These are phyloP conservation scores for Euthynnus affinis DNA, from an alignment of 2,797 vertebrate species.

Conservation along the genomic window DNA sequence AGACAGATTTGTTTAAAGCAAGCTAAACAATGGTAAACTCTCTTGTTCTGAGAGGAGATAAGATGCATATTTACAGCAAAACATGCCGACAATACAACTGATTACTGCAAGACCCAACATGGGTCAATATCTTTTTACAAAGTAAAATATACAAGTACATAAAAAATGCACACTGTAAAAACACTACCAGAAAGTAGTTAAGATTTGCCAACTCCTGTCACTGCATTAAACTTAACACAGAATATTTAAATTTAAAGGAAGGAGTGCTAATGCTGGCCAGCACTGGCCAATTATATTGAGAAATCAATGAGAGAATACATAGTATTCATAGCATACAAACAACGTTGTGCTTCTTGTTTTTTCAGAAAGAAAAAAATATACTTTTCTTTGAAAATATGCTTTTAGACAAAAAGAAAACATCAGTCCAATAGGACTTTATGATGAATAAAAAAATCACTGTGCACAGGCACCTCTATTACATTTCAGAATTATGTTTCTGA, in stretches of 20 bases:
- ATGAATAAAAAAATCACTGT: constrained; percentile 5
- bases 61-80: constrained; percentile 24
- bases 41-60: constrained; percentile 19
- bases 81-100: constrained; percentile 2
- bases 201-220: background rate
- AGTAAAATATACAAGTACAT: constrained; percentile 16
- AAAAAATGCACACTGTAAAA: background rate
- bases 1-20: constrained; percentile 24
- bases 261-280: background rate
- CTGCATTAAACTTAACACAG: background rate
- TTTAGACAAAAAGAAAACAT: background rate
- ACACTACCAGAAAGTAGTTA: constrained; percentile 9
- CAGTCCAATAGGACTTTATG: background rate
- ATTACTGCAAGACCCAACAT: constrained; percentile 42
- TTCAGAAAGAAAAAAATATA: background rate
- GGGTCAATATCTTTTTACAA: constrained; percentile 38
- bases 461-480: background rate
- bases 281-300: constrained; percentile 2
- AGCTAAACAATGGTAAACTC: constrained; percentile 20
- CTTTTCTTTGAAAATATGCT: constrained; percentile 14
- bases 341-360: background rate
- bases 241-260: background rate
- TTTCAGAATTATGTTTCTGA: constrained; percentile 16
- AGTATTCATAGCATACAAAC: constrained; percentile 49
- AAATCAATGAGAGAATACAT: background rate